Evolutionary conservation across 1,140 invertebrate genomes (phyloP).

Genomic region (Latrodectus geometricus): DNA sequence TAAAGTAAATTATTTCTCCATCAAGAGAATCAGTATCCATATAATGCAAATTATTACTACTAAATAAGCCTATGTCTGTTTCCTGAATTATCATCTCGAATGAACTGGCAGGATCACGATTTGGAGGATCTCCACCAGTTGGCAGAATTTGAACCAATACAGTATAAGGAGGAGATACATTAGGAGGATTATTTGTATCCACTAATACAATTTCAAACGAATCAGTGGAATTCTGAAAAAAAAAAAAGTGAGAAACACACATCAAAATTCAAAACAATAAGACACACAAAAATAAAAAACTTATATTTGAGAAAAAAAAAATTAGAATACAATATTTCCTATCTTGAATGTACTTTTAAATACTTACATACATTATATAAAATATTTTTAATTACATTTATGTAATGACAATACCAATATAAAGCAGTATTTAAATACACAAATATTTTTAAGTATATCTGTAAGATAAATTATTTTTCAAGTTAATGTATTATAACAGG

Average conservation of each 20-base stretch:
- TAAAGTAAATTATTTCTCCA: constrained; percentile 43
- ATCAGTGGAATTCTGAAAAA: constrained; percentile 45
- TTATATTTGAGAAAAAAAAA: neutral
- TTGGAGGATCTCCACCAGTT: constrained; percentile 48
- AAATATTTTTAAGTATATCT: neutral
- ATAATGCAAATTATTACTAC: constrained; percentile 39
- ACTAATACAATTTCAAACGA: constrained; percentile 36
- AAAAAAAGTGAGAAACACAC: neutral
- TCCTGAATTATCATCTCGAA: constrained; percentile 40
- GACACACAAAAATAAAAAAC: neutral
- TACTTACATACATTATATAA: neutral
- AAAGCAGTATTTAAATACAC: neutral
- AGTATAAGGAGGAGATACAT: constrained; percentile 44
- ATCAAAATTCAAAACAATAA: neutral
- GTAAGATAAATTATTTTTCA: no score
- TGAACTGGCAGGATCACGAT: constrained; percentile 48
- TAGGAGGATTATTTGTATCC: constrained; percentile 50
- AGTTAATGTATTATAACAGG: no score
- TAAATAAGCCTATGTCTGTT: constrained; percentile 44
- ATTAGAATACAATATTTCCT: neutral
- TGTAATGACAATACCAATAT: neutral
- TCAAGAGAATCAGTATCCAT: constrained; percentile 53
- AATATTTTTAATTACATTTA: neutral
- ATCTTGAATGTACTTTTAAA: neutral
- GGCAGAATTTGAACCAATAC: constrained; percentile 39